Conservation (phyloP, 2,797 vertebrate genomes). For the Glossophaga mutica region DNA sequence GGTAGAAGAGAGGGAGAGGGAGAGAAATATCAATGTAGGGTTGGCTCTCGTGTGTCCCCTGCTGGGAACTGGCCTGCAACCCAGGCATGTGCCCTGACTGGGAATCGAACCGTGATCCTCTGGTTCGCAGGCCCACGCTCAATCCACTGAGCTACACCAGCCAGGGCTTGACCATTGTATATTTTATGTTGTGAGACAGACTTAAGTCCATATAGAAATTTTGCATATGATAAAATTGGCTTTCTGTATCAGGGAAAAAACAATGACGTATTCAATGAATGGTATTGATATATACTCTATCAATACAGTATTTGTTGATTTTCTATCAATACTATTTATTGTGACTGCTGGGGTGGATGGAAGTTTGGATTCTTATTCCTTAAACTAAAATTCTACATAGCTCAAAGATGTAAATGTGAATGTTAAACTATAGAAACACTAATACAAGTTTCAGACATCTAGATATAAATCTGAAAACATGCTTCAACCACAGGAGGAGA, state of each 20-base stretch:
- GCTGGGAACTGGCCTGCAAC: too few species aligned
- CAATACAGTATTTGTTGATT: not conserved
- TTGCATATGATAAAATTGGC: not conserved
- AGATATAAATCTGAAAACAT: not conserved
- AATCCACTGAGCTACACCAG: too few species aligned
- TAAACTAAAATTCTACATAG: constrained; percentile 18
- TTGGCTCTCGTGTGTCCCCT: too few species aligned
- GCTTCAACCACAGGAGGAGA: not conserved
- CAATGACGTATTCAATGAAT: not conserved
- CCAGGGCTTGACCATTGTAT: not conserved
- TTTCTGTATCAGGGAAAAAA: not conserved
- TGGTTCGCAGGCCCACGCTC: too few species aligned
- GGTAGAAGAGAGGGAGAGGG: too few species aligned
- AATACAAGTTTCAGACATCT: not conserved
- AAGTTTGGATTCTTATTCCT: not conserved
- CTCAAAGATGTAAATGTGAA: not conserved
- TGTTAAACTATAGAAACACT: not conserved
- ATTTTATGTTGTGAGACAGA: not conserved
- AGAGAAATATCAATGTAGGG: too few species aligned
- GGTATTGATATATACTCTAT: not conserved
- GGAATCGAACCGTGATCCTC: too few species aligned
- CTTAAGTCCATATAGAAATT: not conserved
- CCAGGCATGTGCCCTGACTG: too few species aligned
- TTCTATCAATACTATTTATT: not conserved
- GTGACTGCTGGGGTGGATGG: not conserved